Evolutionary conservation across 2,888 invertebrate species (phyloP).

Genomic region (Strigamia transsilvanica): DNA sequence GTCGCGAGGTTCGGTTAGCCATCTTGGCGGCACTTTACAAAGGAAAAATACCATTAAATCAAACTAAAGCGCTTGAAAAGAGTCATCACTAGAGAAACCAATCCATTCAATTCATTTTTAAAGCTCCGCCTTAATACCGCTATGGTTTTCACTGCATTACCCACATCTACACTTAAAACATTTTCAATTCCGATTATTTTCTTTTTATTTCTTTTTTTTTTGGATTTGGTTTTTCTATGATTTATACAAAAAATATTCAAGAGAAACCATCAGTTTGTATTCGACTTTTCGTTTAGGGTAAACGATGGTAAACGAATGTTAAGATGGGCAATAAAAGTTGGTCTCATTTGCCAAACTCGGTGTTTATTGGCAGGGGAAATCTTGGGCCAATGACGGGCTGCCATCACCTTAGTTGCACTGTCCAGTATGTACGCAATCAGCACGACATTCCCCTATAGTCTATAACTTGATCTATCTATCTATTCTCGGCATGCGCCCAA

Average conservation of each 20-base stretch:
- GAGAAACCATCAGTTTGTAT: conserved; percentile 7
- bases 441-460: conserved; percentile 34
- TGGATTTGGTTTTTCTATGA: not conserved
- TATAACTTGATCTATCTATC: conserved; percentile 29
- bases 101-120: not conserved
- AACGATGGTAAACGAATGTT: not conserved
- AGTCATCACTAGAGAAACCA: conserved; percentile 10
- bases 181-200: not conserved
- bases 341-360: not conserved
- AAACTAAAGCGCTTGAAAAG: not conserved
- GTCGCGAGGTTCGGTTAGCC: conserved; percentile 63
- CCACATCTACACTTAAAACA: not conserved
- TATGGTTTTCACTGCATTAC: not conserved
- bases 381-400: conserved; percentile 28
- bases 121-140: conserved; percentile 14
- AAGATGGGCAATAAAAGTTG: not conserved
- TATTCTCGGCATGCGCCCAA: conserved; percentile 37
- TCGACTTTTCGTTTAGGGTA: too few species aligned
- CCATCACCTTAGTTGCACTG: conserved; percentile 27
- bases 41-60: not conserved
- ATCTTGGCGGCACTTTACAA: conserved; percentile 63
- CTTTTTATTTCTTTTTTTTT: not conserved
- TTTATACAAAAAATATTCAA: not conserved
- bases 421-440: conserved; percentile 42
- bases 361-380: conserved; percentile 39